Base-by-base conservation (phyloP, 2,888 invertebrate species). In the Reticulitermes lucifugus region DNA sequence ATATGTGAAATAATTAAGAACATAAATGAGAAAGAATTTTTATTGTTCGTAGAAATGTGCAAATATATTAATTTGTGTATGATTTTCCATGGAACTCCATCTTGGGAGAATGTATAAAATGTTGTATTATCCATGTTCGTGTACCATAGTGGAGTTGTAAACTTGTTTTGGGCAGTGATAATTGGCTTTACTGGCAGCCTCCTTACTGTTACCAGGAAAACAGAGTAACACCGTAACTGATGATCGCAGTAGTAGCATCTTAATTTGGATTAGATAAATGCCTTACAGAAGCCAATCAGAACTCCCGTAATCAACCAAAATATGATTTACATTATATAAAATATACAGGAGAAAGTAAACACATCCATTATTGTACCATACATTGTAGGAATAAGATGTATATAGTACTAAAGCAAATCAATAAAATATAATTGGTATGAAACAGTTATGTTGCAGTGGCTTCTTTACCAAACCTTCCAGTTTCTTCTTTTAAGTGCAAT, bases 341-440 rank as follows among this genome's bases (percentile, higher is more conserved):
- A n/a, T 43, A 79, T 51, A 79, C 18, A 81, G 51, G 71, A 46
- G 43, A 84, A 59, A 84, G 73, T 41, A 81, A 73, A 81, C 35
- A 77, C 55, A 83, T 75, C 29, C 79, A 46, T 85, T 77, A 84
- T 75, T 84, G 79, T 84, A 83, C 83, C 71, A 79, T 86, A 85
- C 86, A 86, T 85, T 85, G 83, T 86, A 84, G 84, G 51, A 82
- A 83, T 65, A 80, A 83, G 73, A 51, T 85, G 83, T 86, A 86
- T 83, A 86, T 86, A 86, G 83, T 82, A 80, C 41, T 80, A 55
- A 81, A 85, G 65, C 41, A 80, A 46, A 12, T 46, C 9, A 46
- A 86, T 65, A 65, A 86, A 86, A 85, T 86, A 85, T 85, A 85
- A 55, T 85, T 86, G 86, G 85, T 86, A 86, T 82, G 70, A 14